Base-by-base conservation (phyloP, 2,113 vertebrate genomes). In the Lepisosteus osseus region DNA sequence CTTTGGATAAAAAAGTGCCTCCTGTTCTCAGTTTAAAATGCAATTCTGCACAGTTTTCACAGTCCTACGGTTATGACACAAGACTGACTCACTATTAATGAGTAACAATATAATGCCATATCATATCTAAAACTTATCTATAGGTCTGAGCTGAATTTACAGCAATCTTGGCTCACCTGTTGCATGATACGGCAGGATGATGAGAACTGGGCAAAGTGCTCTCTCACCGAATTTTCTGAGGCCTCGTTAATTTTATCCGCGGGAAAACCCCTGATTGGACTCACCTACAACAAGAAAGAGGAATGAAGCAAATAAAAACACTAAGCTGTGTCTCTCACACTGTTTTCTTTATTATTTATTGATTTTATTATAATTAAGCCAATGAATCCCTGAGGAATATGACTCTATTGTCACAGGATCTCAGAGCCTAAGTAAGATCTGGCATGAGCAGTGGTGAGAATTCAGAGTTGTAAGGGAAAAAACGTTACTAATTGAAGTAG, bases 161-260 rank as follows among this genome's bases (percentile, higher is more conserved):
- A 59, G 56, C 12, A 12, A 4, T 12, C 12, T 45, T 11, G 15
- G 3, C 72, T 69, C 64, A 83, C 86, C 83, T 88, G 84, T 57
- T 82, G 81, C 5, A 86, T 67, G 43, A 88, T 78, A 11, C 70
- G 78, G 15, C 66, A 45, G 6, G 77, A 66, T 40, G 80, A 72
- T 42, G 64, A 67, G 70, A 81, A 84, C 64, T 78, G 70, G 54
- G 71, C 72, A 17, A 73, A 81, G 54, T 88, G 87, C 17, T 83
- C 72, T 54, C 78, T 74, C 62, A 85, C 68, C 0, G 72, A 80
- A 44, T 70, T 72, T 3, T 73, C 61, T 7, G 85, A 83, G 8
- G 76, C 70, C 44, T 74, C 13, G 63, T 77, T 79, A 42, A 83
- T 71, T 40, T 70, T 65, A 15, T 64, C 5, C 5, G 79, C 78